phyloP scores from a whole-genome alignment of 2,888 invertebrate genomes.

The Erebia epiphron region DNA sequence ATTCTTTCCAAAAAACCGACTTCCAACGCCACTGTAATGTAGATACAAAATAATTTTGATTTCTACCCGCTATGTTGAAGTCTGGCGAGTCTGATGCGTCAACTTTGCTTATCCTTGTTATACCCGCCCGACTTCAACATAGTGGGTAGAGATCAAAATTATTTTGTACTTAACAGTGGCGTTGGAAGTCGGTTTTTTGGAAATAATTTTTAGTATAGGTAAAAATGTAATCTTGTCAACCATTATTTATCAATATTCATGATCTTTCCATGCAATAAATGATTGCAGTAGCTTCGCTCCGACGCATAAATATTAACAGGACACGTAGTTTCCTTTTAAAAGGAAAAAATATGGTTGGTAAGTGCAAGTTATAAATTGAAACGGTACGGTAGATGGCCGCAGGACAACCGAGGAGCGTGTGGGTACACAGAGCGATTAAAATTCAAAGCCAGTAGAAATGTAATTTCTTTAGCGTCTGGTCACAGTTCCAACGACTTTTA shows the following conservation, averaged over 20 bases:
- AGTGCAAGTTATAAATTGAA: conserved; percentile 32
- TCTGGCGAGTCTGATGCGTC: no score
- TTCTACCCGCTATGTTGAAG: no score
- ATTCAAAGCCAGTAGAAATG: conserved; percentile 79
- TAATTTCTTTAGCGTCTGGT: conserved; percentile 75
- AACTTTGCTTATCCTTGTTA: no score
- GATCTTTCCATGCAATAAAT: conserved; percentile 7
- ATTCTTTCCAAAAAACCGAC: no score
- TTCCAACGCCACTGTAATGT: no score
- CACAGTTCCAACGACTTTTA: conserved; percentile 72
- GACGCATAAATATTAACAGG: conserved; percentile 20
- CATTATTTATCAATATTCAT: conserved; percentile 9
- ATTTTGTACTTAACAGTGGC: no score
- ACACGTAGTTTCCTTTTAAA: conserved; percentile 23
- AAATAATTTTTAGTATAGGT: no score
- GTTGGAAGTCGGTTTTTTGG: no score
- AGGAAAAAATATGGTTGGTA: conserved; percentile 26
- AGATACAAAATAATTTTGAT: no score
- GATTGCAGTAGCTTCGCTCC: not conserved
- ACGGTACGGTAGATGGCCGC: conserved; percentile 30
- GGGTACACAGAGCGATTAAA: conserved; percentile 60
- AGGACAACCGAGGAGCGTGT: conserved; percentile 20
- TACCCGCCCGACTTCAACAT: no score
- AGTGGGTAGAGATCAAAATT: no score
- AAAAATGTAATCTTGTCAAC: conserved; percentile 1